Conservation (phyloP, 2,888 invertebrate genomes). For the Troilus luridus region DNA sequence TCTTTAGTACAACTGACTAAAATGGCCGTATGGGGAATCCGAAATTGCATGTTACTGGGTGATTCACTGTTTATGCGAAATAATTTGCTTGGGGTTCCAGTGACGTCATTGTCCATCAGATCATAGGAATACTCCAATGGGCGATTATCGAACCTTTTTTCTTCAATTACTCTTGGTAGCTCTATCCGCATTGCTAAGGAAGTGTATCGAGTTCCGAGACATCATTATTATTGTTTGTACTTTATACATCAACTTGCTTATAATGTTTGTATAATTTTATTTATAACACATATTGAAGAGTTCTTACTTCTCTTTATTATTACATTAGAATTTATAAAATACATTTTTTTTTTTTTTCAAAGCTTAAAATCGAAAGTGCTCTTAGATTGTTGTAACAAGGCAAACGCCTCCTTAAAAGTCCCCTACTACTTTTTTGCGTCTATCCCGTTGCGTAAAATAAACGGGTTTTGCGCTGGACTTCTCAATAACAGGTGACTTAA, state of each 20-base stretch:
- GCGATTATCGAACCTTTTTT: background rate
- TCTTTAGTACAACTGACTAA: no score
- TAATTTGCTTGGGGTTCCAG: background rate
- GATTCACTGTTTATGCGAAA: background rate
- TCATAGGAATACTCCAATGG: background rate
- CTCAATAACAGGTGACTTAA: constrained; percentile 20
- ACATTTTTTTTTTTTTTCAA: no score
- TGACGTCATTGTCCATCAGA: background rate
- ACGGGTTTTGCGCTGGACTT: background rate
- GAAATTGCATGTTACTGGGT: no score
- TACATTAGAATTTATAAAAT: no score
- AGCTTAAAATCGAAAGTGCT: background rate
- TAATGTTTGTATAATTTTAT: background rate
- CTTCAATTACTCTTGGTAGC: background rate
- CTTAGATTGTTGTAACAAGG: constrained; percentile 11
- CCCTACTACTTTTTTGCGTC: constrained; percentile 13
- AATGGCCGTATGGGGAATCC: no score
- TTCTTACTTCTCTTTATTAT: no score
- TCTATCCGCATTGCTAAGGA: background rate
- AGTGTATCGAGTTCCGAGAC: background rate
- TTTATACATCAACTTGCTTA: background rate
- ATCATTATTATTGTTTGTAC: background rate
- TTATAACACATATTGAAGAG: background rate
- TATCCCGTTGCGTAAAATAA: constrained; percentile 41
- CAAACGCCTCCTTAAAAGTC: constrained; percentile 25